phyloP scores from a whole-genome alignment of 2,113 vertebrate genomes.

The Pseudorhombus dupliciocellatus region DNA sequence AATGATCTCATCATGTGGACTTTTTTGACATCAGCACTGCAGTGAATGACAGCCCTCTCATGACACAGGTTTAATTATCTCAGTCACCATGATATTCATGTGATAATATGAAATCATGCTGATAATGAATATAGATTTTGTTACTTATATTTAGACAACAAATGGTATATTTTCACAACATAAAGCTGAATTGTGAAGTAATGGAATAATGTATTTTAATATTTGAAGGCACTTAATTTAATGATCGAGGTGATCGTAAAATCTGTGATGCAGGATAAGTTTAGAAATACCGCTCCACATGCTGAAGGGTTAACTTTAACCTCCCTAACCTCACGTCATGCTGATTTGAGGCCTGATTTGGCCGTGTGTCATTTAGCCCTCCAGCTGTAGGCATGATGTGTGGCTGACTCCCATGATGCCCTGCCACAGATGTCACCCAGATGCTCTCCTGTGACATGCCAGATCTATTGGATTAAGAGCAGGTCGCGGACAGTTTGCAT shows the following conservation, averaged over 20 bases:
- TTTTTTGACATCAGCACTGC: conserved; percentile 19
- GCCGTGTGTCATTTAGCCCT: conserved; percentile 19
- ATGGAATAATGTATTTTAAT: too few species aligned
- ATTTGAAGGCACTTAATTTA: too few species aligned
- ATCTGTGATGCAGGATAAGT: neutral
- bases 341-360: conserved; percentile 16
- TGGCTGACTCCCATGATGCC: conserved; percentile 46
- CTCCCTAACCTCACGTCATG: conserved; percentile 4
- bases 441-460: conserved; percentile 30
- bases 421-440: conserved; percentile 48
- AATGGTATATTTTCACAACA: too few species aligned
- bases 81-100: too few species aligned
- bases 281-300: neutral
- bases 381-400: conserved; percentile 46
- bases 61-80: too few species aligned
- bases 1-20: conserved; percentile 45
- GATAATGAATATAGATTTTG: too few species aligned
- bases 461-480: conserved; percentile 23
- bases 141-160: too few species aligned
- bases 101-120: too few species aligned
- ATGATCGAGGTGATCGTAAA: neutral
- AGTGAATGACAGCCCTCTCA: conserved; percentile 17
- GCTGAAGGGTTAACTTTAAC: conserved; percentile 3
- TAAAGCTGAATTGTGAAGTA: too few species aligned
- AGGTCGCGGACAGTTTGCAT: neutral